Conservation (phyloP, 2,113 vertebrate genomes). For the Nipponia nippon region DNA sequence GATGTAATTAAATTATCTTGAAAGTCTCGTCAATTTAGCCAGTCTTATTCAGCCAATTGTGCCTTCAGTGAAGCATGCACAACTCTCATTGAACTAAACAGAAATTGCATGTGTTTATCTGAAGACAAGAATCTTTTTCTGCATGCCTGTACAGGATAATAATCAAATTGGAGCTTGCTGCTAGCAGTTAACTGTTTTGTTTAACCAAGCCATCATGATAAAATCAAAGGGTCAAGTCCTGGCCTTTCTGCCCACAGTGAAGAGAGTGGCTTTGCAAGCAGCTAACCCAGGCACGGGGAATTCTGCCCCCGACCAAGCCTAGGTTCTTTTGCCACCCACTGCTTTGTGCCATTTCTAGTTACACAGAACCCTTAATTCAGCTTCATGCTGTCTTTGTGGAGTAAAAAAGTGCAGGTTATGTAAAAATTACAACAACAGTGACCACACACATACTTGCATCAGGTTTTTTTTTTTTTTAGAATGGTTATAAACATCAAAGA, state of each 20-base stretch:
- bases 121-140: constrained; percentile 41
- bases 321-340: not conserved
- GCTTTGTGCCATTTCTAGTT: not conserved
- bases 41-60: constrained; percentile 47
- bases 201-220: not conserved
- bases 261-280: not conserved
- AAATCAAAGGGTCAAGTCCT: not conserved
- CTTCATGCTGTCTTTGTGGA: not conserved
- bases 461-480: not conserved
- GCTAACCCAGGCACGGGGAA: not conserved
- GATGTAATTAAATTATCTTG: constrained; percentile 61
- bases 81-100: constrained; percentile 37
- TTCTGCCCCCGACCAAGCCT: fast-evolving
- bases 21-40: constrained; percentile 52
- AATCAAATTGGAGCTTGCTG: constrained; percentile 6
- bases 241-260: not conserved
- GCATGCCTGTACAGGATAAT: constrained; percentile 57
- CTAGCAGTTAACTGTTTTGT: constrained; percentile 44
- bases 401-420: not conserved
- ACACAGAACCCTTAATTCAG: not conserved
- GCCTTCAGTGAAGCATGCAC: constrained; percentile 48
- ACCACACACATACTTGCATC: not conserved
- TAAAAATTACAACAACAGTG: not conserved
- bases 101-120: constrained; percentile 43
- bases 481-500: not conserved